phyloP scores from a whole-genome alignment of 35 echinoderm and acorn worm genomes.

The Lytechinus variegatus region DNA sequence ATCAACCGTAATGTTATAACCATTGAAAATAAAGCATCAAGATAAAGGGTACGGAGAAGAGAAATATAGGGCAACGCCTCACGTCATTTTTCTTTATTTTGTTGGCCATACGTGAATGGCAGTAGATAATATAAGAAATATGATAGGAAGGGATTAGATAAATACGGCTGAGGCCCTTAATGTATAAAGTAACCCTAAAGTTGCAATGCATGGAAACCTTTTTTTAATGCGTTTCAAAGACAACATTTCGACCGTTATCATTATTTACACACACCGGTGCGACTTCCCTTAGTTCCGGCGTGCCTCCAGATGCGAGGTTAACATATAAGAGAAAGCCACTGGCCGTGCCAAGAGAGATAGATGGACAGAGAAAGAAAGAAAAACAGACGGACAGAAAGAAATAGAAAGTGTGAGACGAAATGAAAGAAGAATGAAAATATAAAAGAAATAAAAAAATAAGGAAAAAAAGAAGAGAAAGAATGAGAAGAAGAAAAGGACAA shows the following conservation, averaged over 20 bases:
- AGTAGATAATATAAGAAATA: not conserved
- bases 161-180: not conserved
- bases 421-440: no score
- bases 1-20: no score
- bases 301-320: not conserved
- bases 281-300: not conserved
- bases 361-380: not conserved
- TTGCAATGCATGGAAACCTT: not conserved
- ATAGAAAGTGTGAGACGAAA: not conserved
- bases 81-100: not conserved
- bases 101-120: not conserved
- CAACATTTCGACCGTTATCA: slow-evolving; percentile 30
- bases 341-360: not conserved
- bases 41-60: not conserved
- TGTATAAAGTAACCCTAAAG: not conserved
- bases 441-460: not conserved
- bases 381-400: not conserved
- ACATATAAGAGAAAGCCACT: not conserved
- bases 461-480: not conserved
- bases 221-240: slow-evolving; percentile 38
- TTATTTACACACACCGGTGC: slow-evolving; percentile 21
- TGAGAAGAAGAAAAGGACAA: not conserved
- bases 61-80: not conserved
- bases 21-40: no score
- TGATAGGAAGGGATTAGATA: not conserved